These are phyloP conservation scores for Alauda arvensis DNA, from an alignment of 2,797 vertebrate genomes.

Conservation along the genomic window DNA sequence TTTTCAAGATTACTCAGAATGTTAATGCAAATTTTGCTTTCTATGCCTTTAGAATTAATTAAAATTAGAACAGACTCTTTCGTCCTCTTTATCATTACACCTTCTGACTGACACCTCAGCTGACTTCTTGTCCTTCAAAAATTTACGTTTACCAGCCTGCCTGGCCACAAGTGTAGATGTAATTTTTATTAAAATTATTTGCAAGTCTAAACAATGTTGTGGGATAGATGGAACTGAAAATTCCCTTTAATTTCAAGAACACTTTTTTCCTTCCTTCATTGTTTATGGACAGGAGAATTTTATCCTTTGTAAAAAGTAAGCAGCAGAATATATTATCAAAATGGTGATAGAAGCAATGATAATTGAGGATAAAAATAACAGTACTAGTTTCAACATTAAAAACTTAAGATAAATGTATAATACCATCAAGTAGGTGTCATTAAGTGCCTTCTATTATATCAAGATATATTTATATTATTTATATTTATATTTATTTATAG, in stretches of 20 bases:
- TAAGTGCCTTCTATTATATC: background rate
- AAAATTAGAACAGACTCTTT: conserved; percentile 18
- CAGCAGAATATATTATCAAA: background rate
- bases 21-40: conserved; percentile 19
- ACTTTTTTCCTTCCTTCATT: background rate
- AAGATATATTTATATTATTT: background rate
- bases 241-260: background rate
- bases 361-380: background rate
- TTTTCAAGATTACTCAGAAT: conserved; percentile 11
- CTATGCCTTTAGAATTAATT: conserved; percentile 17
- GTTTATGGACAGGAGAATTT: background rate
- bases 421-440: background rate
- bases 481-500: background rate
- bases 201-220: background rate
- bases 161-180: background rate
- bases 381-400: background rate
- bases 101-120: background rate
- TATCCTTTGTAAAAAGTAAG: background rate
- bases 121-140: background rate
- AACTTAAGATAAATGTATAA: background rate
- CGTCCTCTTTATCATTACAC: background rate
- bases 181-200: background rate
- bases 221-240: background rate
- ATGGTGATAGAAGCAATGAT: background rate
- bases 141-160: background rate